A percentile compares a stretch with the other conserved stretches of the same genome.
These are phyloP conservation scores for Venustaconcha ellipsiformis DNA, from an alignment of 1,140 invertebrate species.

Conservation along the genomic window DNA sequence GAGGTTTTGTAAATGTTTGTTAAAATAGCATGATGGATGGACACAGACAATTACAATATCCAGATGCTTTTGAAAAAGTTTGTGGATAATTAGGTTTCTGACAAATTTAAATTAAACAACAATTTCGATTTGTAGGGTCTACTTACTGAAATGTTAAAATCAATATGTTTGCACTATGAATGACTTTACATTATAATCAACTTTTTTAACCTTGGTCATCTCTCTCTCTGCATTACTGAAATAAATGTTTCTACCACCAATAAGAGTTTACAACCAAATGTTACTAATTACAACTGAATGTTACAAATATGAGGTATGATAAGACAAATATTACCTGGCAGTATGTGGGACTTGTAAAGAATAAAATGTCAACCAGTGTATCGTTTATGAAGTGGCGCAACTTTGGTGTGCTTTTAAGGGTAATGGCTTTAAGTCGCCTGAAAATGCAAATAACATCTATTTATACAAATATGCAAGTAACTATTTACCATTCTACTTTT, in stretches of 20 bases:
- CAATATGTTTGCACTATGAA: too few species aligned
- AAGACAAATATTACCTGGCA: slow-evolving; percentile 78
- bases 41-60: too few species aligned
- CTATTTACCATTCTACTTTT: too few species aligned
- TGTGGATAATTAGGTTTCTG: too few species aligned
- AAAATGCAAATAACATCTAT: slow-evolving; percentile 22
- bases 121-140: too few species aligned
- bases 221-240: background rate
- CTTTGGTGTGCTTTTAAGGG: slow-evolving; percentile 89
- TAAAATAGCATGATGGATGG: too few species aligned
- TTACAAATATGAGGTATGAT: background rate
- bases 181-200: too few species aligned
- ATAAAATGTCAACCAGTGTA: slow-evolving; percentile 92
- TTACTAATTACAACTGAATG: background rate
- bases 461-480: too few species aligned
- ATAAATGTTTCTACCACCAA: background rate
- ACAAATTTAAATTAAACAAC: too few species aligned
- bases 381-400: slow-evolving; percentile 94
- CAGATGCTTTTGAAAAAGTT: too few species aligned
- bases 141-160: too few species aligned
- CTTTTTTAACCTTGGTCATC: background rate
- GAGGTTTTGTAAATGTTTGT: too few species aligned
- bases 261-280: background rate
- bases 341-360: slow-evolving; percentile 96
- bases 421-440: slow-evolving; percentile 81